phyloP scores from a whole-genome alignment of 2,888 invertebrate species.

The Sclerodermus sp. region DNA sequence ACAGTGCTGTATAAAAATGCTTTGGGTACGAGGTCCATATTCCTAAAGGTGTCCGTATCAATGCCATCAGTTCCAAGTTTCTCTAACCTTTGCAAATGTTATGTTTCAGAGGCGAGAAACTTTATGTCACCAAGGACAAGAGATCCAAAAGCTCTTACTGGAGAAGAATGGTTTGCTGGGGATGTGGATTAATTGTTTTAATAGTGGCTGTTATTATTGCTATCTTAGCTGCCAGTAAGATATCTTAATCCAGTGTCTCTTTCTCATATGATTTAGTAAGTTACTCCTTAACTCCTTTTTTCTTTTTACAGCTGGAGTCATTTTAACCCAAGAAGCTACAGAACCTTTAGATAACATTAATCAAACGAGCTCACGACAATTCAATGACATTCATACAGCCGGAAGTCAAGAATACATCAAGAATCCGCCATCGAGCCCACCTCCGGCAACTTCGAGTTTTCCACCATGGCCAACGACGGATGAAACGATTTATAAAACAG shows the following conservation, averaged over 20 bases:
- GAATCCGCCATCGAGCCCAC: slow-evolving; percentile 50
- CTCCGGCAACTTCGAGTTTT: slow-evolving; percentile 47
- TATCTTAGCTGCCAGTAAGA: slow-evolving; percentile 74
- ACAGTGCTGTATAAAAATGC: slow-evolving; percentile 51
- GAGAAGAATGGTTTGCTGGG: slow-evolving; percentile 70
- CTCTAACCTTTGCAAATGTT: slow-evolving; percentile 16
- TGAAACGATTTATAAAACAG: slow-evolving; percentile 56
- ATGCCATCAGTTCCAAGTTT: background rate
- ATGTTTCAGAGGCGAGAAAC: slow-evolving; percentile 75
- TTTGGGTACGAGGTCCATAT: slow-evolving; percentile 24
- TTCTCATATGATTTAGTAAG: background rate
- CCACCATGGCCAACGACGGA: slow-evolving; percentile 52
- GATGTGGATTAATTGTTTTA: slow-evolving; percentile 67
- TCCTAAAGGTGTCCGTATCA: background rate
- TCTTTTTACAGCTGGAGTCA: slow-evolving; percentile 67
- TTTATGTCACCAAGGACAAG: slow-evolving; percentile 81
- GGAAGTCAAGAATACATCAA: slow-evolving; percentile 52
- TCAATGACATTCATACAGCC: slow-evolving; percentile 62
- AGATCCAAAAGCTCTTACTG: slow-evolving; percentile 68
- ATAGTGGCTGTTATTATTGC: slow-evolving; percentile 70
- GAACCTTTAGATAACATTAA: slow-evolving; percentile 45
- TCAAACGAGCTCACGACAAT: slow-evolving; percentile 61
- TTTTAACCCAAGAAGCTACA: slow-evolving; percentile 68
- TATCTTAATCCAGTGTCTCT: background rate
- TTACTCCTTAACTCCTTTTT: slow-evolving; percentile 1